phyloP scores from a whole-genome alignment of 2,888 invertebrate genomes.

The Caenorhabditis becei region DNA sequence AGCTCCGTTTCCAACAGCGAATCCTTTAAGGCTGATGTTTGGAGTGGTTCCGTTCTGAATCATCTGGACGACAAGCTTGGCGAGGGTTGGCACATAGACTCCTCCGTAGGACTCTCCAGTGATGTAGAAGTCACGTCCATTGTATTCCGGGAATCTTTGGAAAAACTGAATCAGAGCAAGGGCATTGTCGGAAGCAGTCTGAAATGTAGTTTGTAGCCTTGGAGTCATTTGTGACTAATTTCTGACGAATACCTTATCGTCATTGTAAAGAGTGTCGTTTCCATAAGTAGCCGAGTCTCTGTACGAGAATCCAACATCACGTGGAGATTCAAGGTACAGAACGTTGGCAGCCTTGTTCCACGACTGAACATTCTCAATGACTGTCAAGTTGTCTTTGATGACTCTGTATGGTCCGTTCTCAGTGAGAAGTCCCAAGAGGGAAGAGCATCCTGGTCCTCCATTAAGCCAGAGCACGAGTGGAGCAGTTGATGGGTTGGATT shows the following conservation, averaged over 20 bases:
- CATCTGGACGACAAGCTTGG: conserved; percentile 64
- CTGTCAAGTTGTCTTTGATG: conserved; percentile 62
- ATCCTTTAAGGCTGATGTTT: conserved; percentile 72
- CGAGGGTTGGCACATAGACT: conserved; percentile 83
- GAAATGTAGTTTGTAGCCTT: conserved; percentile 32
- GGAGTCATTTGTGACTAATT: neutral
- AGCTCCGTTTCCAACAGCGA: conserved; percentile 81
- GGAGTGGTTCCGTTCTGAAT: conserved; percentile 66
- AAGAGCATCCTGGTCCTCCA: conserved; percentile 84
- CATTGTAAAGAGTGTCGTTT: conserved; percentile 67
- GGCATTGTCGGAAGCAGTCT: conserved; percentile 83
- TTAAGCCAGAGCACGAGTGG: conserved; percentile 83
- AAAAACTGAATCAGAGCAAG: conserved; percentile 83
- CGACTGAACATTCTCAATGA: conserved; percentile 76
- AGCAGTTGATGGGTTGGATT: conserved; percentile 79
- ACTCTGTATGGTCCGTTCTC: conserved; percentile 83
- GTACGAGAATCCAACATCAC: conserved; percentile 84
- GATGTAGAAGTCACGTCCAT: conserved; percentile 81
- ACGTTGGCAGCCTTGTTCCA: conserved; percentile 83
- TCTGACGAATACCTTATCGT: conserved; percentile 60
- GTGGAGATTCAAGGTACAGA: conserved; percentile 84
- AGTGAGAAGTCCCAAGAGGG: conserved; percentile 81
- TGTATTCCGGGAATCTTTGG: conserved; percentile 83
- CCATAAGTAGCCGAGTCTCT: conserved; percentile 71
- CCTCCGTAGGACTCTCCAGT: conserved; percentile 83